Percentiles rank a stretch among this genome's conserved stretches.
Evolutionary conservation across 1,140 invertebrate species (phyloP).

Genomic region (Pogonognathellus flavescens): DNA sequence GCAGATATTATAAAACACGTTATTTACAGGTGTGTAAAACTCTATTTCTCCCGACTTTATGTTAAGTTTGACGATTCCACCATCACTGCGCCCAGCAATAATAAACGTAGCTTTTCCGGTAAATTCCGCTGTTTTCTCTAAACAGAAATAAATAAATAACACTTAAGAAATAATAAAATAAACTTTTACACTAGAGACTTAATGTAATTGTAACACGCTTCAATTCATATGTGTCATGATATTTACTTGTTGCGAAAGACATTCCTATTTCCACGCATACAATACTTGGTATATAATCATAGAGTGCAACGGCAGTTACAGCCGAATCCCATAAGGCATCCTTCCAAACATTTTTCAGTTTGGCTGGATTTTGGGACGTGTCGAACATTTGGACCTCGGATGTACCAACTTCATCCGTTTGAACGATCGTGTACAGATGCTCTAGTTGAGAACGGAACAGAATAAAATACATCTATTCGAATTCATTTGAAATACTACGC

Average conservation of each 20-base stretch:
- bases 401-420: constrained; percentile 18
- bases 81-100: constrained; percentile 62
- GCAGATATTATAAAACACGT: constrained; percentile 7
- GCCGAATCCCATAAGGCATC: constrained; percentile 54
- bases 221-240: no score
- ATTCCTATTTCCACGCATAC: constrained; percentile 56
- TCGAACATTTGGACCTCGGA: constrained; percentile 59
- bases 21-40: not conserved
- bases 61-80: constrained; percentile 55
- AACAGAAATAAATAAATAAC: not conserved
- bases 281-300: constrained; percentile 58
- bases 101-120: constrained; percentile 58
- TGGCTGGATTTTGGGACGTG: constrained; percentile 56
- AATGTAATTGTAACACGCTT: no score
- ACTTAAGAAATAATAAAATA: no score
- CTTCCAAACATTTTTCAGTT: constrained; percentile 57
- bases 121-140: constrained; percentile 35
- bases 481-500: no score
- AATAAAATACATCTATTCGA: no score
- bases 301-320: constrained; percentile 59
- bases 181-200: no score
- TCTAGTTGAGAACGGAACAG: not conserved
- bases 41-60: constrained; percentile 53
- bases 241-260: constrained; percentile 51
- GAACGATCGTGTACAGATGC: not conserved